Evolutionary conservation across 2,113 vertebrate genomes (phyloP).

Genomic region (Chloebia gouldiae): DNA sequence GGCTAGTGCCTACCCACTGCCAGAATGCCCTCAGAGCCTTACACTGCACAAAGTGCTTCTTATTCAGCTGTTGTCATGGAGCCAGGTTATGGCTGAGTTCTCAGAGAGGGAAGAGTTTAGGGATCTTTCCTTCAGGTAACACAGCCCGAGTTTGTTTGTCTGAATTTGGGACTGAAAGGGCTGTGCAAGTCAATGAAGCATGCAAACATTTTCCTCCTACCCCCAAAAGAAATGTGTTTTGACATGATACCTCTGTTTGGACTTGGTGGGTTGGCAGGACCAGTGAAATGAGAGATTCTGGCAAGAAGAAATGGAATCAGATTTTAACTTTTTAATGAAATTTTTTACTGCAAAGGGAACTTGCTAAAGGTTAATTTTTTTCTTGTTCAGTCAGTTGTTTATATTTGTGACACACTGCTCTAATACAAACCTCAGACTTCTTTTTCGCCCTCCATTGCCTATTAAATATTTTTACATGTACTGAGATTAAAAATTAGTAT

Average conservation of each 20-base stretch:
- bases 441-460: background rate
- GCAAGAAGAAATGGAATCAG: background rate
- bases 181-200: background rate
- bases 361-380: background rate
- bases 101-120: background rate
- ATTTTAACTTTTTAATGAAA: background rate
- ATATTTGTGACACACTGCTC: background rate
- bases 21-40: background rate
- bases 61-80: background rate
- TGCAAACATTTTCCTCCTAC: background rate
- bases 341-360: background rate
- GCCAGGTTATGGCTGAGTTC: background rate
- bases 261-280: background rate
- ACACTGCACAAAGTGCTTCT: background rate
- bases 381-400: background rate
- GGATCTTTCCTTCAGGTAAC: background rate
- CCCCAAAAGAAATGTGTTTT: background rate
- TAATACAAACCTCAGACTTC: background rate
- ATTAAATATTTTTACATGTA: background rate
- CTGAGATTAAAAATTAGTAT: background rate
- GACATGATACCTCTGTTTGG: background rate
- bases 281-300: background rate
- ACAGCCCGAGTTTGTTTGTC: background rate
- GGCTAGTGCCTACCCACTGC: background rate
- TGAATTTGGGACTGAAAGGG: background rate